Conservation (phyloP, 2,113 vertebrate species). For the Sigmodon hispidus region DNA sequence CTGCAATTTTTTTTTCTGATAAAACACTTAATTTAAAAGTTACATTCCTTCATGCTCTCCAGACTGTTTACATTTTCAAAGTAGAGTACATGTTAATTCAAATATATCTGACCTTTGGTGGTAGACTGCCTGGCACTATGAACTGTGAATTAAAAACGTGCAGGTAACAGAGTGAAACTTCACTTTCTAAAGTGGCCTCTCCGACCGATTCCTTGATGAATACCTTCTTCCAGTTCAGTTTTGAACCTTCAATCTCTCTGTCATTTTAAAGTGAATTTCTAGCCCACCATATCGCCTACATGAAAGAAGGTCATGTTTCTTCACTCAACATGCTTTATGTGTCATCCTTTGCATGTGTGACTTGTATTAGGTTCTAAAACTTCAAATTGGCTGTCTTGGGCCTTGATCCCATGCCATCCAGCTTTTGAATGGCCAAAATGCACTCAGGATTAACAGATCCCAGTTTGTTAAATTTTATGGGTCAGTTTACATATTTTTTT, state of each 20-base stretch:
- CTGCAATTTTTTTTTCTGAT: not conserved
- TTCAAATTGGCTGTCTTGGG: not conserved
- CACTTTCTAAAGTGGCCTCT: not conserved
- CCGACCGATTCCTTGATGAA: not conserved
- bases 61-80: slow-evolving; percentile 40
- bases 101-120: not conserved
- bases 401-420: not conserved
- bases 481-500: not conserved
- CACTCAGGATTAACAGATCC: not conserved
- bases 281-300: not conserved
- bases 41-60: not conserved
- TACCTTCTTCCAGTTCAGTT: slow-evolving; percentile 17
- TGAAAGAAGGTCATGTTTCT: not conserved
- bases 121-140: not conserved
- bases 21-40: slow-evolving; percentile 4
- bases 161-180: not conserved
- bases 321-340: not conserved
- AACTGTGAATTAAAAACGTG: not conserved
- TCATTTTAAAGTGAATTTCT: not conserved
- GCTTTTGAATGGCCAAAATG: not conserved
- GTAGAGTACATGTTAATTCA: not conserved
- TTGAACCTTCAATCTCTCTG: not conserved
- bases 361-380: not conserved
- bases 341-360: not conserved
- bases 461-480: not conserved